A percentile compares a stretch with the other conserved stretches of the same genome.
These are phyloP conservation scores for Neodon shergylaensis DNA, from an alignment of 2,113 vertebrate species.

Conservation along the genomic window DNA sequence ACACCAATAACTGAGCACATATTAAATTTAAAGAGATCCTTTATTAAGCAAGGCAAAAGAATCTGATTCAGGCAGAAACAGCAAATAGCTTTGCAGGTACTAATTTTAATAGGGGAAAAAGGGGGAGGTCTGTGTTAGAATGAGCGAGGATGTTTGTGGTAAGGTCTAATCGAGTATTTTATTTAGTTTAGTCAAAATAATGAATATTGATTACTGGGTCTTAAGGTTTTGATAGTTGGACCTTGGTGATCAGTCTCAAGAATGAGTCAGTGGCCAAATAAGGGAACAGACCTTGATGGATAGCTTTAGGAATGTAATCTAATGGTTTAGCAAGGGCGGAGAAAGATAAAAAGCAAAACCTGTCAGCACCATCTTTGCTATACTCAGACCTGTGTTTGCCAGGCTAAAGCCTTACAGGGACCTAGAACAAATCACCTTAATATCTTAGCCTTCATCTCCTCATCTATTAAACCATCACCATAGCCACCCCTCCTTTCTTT, in stretches of 20 bases:
- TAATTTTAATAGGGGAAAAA: not conserved
- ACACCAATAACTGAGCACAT: not conserved
- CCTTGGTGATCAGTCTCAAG: not conserved
- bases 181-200: not conserved
- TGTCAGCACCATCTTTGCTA: not conserved
- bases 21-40: not conserved
- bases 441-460: conserved; percentile 8
- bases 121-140: not conserved
- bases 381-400: not conserved
- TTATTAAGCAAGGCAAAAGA: not conserved
- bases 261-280: not conserved
- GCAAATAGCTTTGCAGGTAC: not conserved
- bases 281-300: not conserved
- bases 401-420: not conserved
- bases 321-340: not conserved
- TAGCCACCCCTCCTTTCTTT: not conserved
- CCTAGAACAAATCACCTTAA: conserved; percentile 3
- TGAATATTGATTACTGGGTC: not conserved
- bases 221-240: not conserved
- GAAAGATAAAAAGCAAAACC: not conserved
- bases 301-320: not conserved
- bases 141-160: not conserved
- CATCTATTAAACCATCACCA: not conserved
- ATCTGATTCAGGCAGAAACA: not conserved
- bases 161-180: not conserved